Evolutionary conservation across 2,888 invertebrate species (phyloP), one percentile per base, ranked within the genome.

Genomic region (Leptothorax acervorum): DNA sequence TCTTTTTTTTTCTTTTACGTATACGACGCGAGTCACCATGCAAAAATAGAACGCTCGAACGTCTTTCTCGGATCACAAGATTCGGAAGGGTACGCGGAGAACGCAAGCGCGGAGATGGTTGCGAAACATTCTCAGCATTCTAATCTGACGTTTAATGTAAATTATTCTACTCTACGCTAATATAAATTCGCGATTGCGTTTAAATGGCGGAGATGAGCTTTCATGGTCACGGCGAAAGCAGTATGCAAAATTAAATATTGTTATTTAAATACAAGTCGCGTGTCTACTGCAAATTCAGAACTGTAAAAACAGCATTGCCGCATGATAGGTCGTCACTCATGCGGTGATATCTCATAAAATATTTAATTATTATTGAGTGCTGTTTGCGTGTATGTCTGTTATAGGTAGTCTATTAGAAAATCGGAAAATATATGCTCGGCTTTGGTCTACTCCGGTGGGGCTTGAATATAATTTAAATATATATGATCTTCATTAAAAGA

Each of bases 231-330:
- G 35, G 57, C 18, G 28, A 79, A 60, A 45, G 31, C n/a, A 35
- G 23, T 3, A 18, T 35, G 15, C 31, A 35, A 57, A 45, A 79
- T 60, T 39, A 81, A 81, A 81, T 62, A 45, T 28, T 68, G n/a
- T 55, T 71, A 31, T 60, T 60, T 48, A 81, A 79, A 81, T 48
- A 79, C 31, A 60, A 35, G 8, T 71, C 60, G 79, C 79, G 48
- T 79, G 79, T 18, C 45, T 12, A 57, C 11, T 71, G 18, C 12
- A 48, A 62, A 81, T 60, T 39, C n/a, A 60, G 9, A 18, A n/a
- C 9, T 51, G 15, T 28, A 51, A 60, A 71, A 18, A 60, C 48
- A 15, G 15, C 5, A 35, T 57, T 28, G 8, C 42, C 18, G n/a
- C 31, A n/a, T 42, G 42, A 31, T 48, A 70, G 31, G 6, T 23